Evolutionary conservation across 1,140 invertebrate genomes (phyloP), one percentile per base, ranked within the genome.

Genomic region (Helicoverpa zea): DNA sequence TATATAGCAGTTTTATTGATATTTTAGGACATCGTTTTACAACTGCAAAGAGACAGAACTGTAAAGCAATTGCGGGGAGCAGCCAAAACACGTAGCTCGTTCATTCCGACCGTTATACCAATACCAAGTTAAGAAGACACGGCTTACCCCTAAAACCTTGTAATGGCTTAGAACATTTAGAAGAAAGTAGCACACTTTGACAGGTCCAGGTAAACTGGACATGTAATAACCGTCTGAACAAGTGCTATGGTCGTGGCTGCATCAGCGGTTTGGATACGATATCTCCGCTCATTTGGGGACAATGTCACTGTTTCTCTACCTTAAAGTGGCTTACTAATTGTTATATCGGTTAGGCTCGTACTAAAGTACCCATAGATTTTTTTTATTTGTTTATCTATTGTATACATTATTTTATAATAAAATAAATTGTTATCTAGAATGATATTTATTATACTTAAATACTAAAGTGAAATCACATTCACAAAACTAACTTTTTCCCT

Each of bases 11-110:
- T 72, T 81, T 77, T 77, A 70, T 81, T 70, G 23, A 66, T 30
- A 61, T 51, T 72, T 61, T 72, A 59, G 52, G 23, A 72, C 30
- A 52, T 49, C 43, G 49, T 47, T 61, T 76, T 76, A 61, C 43
- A 58, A 51, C 23, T 13, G 54, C 54, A 30, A n/a, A 54, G 79
- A 23, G 81, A 84, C 35, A 83, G 70, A 79, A 83, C 87, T 89
- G 88, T 86, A 90, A 90, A 91, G 86, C 90, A 91, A 91, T 93
- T 91, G 90, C 64, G 87, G 86, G 86, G 81, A 87, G 87, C 89
- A 89, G 90, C 91, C 91, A 92, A 91, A 92, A 92, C 92, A 93
- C 92, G 92, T 93, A 92, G 81, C 89, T 88, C 91, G 89, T 91
- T 92, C 90, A 92, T 92, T 91, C 82, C 81, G 76, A 83, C 90